phyloP scores from a whole-genome alignment of 2,113 vertebrate genomes.

The Cochlearius cochlearius region DNA sequence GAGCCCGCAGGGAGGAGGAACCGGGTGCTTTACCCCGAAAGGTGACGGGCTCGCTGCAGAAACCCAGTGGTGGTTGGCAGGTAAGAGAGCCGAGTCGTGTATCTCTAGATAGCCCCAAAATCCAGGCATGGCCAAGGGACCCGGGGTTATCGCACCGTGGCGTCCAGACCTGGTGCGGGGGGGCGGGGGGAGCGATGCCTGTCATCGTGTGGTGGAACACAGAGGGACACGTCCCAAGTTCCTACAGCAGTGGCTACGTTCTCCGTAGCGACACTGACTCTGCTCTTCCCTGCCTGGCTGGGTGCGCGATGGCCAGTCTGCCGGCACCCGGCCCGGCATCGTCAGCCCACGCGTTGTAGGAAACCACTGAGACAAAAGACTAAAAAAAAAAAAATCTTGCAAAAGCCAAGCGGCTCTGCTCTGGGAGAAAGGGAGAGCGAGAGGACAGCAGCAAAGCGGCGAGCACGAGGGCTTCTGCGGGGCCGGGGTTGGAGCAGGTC shows the following conservation, averaged over 20 bases:
- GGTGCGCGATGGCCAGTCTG: fast-evolving
- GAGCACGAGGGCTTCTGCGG: neutral
- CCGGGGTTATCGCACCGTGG: fast-evolving
- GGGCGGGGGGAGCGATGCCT: neutral
- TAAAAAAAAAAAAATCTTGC: fast-evolving
- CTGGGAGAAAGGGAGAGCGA: neutral
- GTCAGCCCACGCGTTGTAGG: fast-evolving
- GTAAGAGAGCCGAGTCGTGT: neutral
- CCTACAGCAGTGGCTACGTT: fast-evolving
- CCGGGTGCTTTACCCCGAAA: fast-evolving
- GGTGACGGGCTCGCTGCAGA: neutral
- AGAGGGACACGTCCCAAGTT: fast-evolving
- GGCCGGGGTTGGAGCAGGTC: neutral
- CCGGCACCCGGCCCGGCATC: fast-evolving
- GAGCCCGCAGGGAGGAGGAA: neutral
- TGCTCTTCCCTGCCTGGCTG: fast-evolving
- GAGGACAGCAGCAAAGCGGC: neutral
- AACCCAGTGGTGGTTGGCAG: neutral
- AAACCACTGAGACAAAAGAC: neutral
- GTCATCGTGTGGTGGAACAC: fast-evolving
- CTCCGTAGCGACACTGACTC: fast-evolving
- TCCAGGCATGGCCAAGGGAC: fast-evolving
- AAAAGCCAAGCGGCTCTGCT: neutral
- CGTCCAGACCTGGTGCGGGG: fast-evolving
- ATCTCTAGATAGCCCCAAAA: fast-evolving